phyloP scores from a whole-genome alignment of 2,797 vertebrate genomes.

The Lepilemur septentrionalis region DNA sequence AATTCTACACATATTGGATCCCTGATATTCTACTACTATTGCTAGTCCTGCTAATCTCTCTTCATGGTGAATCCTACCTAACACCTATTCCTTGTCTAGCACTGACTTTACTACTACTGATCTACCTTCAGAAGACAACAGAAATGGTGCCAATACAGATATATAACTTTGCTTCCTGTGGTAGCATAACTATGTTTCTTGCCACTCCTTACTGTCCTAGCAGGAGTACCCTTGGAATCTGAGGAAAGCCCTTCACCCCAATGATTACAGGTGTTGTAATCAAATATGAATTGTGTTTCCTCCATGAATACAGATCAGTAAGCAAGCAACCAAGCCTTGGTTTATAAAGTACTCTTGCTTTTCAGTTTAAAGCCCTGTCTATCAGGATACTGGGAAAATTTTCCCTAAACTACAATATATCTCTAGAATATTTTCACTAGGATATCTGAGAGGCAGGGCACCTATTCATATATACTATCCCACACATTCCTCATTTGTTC shows the following conservation, averaged over 20 bases:
- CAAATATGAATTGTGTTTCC: not conserved
- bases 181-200: not conserved
- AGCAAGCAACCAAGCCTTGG: not conserved
- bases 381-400: not conserved
- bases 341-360: not conserved
- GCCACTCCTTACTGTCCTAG: not conserved
- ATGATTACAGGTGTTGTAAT: not conserved
- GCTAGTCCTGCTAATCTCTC: not conserved
- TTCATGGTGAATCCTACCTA: not conserved
- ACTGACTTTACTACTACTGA: not conserved
- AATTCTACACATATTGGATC: not conserved
- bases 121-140: not conserved
- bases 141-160: not conserved
- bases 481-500: not conserved
- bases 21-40: not conserved
- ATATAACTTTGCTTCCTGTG: not conserved
- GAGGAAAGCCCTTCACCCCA: not conserved
- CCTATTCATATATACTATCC: accelerated
- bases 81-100: not conserved
- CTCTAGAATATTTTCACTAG: not conserved
- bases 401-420: not conserved
- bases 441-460: not conserved
- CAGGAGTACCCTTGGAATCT: not conserved
- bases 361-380: not conserved
- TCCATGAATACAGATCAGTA: not conserved